Evolutionary conservation across 2,888 invertebrate genomes (phyloP), one percentile per base, ranked within the genome.

Genomic region (Ophion ellenae): DNA sequence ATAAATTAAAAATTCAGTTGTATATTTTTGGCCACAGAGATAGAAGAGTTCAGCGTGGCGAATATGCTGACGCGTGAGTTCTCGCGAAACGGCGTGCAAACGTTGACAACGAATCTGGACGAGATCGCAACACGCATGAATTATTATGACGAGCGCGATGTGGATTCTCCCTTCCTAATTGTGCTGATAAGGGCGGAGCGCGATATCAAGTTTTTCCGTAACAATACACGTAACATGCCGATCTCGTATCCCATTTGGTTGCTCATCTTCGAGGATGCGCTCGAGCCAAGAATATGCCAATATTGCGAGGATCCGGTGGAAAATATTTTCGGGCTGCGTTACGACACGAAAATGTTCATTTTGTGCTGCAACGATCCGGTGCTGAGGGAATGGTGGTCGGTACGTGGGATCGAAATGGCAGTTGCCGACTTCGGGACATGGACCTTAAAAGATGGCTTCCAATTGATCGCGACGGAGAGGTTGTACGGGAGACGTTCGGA

Each of bases 261-360:
- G 11, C 47, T 93, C 10, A 86, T 92, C 66, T 92, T 92, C 40
- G 63, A 80, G 20, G 70, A 85, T 20, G 71, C 85, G 1, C 40
- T 66, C 2, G 81, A 45, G 4, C 77, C 88, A 32, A 28, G 88
- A 0, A 32, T 88, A 32, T 80, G 87, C 63, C 9, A 78, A 17
- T 81, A 85, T 71, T 91, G 91, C 77, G 61, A 59, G 10, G 40
- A 85, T 17, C 89, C 91, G 1, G n/a, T 28, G 1, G 84, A 77
- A 10, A 91, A 91, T 69, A 71, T 84, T 2, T 91, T 92, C 40
- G 75, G 89, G 57, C 40, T 93, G 0, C 74, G 82, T 5, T 91
- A 91, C 83, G 84, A 90, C 63, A 90, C 91, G 7, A 87, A 90
- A 76, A 90, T 92, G 90, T 64, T 92, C n/a, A 89, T 92, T 1